Conservation (phyloP, 2,888 invertebrate genomes). For the Pseudanteris insignis region DNA sequence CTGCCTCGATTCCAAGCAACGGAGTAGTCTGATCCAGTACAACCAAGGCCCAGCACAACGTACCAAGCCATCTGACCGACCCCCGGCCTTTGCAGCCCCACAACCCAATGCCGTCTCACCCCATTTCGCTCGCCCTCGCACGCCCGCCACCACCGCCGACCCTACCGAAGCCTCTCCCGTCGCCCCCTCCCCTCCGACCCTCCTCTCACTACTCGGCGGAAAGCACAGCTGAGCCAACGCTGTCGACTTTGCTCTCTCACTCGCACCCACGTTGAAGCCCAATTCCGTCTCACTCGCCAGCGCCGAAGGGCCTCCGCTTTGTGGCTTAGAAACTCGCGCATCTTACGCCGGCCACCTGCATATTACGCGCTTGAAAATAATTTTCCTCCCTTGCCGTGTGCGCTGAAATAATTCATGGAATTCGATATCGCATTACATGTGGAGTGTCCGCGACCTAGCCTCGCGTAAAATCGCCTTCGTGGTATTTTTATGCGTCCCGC, state of each 20-base stretch:
- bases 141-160: constrained; percentile 44
- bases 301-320: constrained; percentile 37
- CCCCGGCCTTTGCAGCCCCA: constrained; percentile 29
- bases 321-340: constrained; percentile 28
- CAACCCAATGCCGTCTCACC: not conserved
- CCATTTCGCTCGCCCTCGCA: constrained; percentile 9
- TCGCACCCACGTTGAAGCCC: too few relatives aligned
- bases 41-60: constrained; percentile 52
- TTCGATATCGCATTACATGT: constrained; percentile 44
- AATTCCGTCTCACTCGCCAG: constrained; percentile 25
- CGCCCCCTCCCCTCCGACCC: constrained; percentile 47
- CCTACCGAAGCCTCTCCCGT: constrained; percentile 44
- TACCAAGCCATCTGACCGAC: constrained; percentile 61
- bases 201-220: constrained; percentile 58
- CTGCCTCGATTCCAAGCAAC: constrained; percentile 48
- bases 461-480: constrained; percentile 20
- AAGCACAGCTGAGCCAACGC: constrained; percentile 67
- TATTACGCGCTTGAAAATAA: constrained; percentile 44
- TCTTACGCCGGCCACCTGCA: constrained; percentile 44
- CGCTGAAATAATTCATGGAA: constrained; percentile 46
- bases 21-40: too few relatives aligned
- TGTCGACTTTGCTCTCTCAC: constrained; percentile 12
- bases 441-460: constrained; percentile 15
- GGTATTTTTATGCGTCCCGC: constrained; percentile 33
- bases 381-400: constrained; percentile 21